phyloP scores from a whole-genome alignment of 2,888 invertebrate genomes.

The Leptodirus hochenwartii region DNA sequence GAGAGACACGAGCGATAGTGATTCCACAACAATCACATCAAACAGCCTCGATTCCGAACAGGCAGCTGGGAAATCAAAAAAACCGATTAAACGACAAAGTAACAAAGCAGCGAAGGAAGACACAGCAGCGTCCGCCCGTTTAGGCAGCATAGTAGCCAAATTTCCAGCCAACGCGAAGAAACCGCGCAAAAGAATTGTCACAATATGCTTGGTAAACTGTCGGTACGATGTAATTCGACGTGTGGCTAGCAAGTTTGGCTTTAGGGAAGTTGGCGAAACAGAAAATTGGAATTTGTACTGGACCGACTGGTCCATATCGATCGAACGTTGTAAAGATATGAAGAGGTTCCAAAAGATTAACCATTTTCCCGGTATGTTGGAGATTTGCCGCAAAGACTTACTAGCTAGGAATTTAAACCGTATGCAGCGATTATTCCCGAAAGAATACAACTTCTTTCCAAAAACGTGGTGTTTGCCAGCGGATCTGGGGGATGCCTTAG shows the following conservation, averaged over 20 bases:
- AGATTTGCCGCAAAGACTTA: constrained; percentile 57
- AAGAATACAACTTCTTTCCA: constrained; percentile 83
- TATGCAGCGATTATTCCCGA: constrained; percentile 75
- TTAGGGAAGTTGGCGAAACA: constrained; percentile 59
- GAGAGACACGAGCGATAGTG: too few relatives aligned
- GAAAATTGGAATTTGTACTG: constrained; percentile 83
- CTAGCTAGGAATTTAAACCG: constrained; percentile 77
- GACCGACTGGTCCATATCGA: constrained; percentile 74
- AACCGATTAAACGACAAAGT: too few relatives aligned
- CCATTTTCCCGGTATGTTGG: constrained; percentile 56
- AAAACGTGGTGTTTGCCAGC: constrained; percentile 89
- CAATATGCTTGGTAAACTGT: constrained; percentile 51
- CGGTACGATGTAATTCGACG: constrained; percentile 56
- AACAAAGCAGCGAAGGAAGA: too few relatives aligned
- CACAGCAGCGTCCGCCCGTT: too few relatives aligned
- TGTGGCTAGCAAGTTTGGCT: constrained; percentile 50
- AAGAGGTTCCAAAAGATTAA: constrained; percentile 83
- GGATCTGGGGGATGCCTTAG: constrained; percentile 59
- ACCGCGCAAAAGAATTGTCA: constrained; percentile 20
- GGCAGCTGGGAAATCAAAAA: too few relatives aligned
- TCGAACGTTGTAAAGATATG: constrained; percentile 80
- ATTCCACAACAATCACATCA: too few relatives aligned
- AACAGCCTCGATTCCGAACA: too few relatives aligned
- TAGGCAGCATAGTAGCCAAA: too few relatives aligned
- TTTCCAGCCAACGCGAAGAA: constrained; percentile 9